Evolutionary conservation across 2,797 vertebrate species (phyloP), one percentile per base, ranked within the genome.

Genomic region (Eulemur mongoz): DNA sequence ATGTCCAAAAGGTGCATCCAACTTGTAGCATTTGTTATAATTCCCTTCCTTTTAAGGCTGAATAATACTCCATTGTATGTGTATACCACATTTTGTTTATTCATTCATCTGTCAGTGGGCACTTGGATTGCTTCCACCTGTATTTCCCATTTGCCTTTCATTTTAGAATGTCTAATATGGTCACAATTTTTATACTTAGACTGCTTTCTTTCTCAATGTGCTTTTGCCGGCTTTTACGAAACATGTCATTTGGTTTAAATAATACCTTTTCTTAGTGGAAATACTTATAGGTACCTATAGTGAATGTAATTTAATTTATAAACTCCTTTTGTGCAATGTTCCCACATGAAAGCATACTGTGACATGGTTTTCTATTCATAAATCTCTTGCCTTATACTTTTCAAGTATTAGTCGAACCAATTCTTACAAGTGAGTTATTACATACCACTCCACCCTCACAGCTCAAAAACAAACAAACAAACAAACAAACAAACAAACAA

Each of bases 181-280:
- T 87, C 22, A 27, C 50, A 87, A 45, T 40, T 96, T 91, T 75
- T 92, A 38, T 17, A 85, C 32, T 67, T 75, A 81, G 32, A 75
- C 32, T 89, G 12, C 70, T 12, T 78, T 85, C 57, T 79, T 89
- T 85, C 63, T 80, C 38, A 48, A 20, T 54, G 5, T 63, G 32
- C n/a, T 80, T 93, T 94, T 88, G 54, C 13, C 17, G 87, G 76
- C 76, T 61, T 81, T 84, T 65, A 73, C 35, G 82, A 92, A 95
- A 76, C 38, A 61, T 80, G 52, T 72, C 6, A 82, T 95, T 97
- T 97, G 40, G 35, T 86, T 93, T 94, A 87, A 93, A 90, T 89
- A 91, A 81, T 73, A 50, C 30, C 14, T 81, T 95, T 88, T 57
- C 67, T 89, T 93, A 85, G 59, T 83, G 30, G 80, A 96, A 95